Conservation (phyloP, 2,888 invertebrate genomes). For the Agonopterix alstromeriana region DNA sequence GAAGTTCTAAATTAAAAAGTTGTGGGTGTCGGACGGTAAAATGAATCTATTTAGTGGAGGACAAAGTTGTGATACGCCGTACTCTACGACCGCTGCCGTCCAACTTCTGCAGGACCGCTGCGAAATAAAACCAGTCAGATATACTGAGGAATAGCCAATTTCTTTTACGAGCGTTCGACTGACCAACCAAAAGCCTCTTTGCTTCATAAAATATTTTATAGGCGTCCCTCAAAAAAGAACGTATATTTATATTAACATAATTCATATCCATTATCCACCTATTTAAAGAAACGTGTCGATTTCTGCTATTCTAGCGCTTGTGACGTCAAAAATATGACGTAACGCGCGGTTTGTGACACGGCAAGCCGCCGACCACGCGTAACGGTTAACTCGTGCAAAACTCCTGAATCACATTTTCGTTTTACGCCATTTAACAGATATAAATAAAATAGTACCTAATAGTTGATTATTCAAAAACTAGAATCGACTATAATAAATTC, state of each 20-base stretch:
- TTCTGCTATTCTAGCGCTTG: no score
- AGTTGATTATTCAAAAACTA: no score
- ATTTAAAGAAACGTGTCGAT: no score
- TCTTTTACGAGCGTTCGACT: slow-evolving; percentile 7
- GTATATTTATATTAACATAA: no score
- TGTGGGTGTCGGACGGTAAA: slow-evolving; percentile 19
- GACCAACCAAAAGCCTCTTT: slow-evolving; percentile 10
- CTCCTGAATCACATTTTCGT: no score
- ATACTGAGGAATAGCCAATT: slow-evolving; percentile 2
- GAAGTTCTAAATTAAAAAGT: slow-evolving; percentile 33
- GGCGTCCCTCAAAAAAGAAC: not conserved
- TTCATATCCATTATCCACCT: no score
- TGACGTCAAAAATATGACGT: slow-evolving; percentile 2
- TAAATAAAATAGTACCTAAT: no score
- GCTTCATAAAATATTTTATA: slow-evolving; percentile 14
- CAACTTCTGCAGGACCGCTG: slow-evolving; percentile 4
- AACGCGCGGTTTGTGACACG: not conserved
- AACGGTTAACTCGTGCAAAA: no score
- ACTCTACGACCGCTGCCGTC: not conserved
- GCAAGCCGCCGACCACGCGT: no score
- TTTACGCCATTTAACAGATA: no score
- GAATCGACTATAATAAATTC: slow-evolving; percentile 41
- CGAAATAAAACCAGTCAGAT: slow-evolving; percentile 7
- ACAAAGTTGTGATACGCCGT: slow-evolving; percentile 23
- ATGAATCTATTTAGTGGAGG: slow-evolving; percentile 31